Evolutionary conservation across 2,113 vertebrate species (phyloP).

Genomic region (Aphyosemion australe): DNA sequence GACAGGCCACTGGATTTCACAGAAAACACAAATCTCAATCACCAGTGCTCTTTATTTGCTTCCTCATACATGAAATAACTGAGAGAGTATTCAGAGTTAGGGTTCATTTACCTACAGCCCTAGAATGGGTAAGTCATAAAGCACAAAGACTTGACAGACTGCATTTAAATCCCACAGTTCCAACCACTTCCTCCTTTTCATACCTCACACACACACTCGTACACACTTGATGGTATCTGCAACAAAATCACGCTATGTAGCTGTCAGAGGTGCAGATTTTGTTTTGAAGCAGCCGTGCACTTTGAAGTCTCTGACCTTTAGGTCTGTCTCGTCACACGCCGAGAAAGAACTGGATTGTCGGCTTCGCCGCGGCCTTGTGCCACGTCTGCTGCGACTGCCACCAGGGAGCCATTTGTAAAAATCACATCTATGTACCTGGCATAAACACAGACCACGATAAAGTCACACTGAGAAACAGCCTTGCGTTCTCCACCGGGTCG

Average conservation of each 20-base stretch:
- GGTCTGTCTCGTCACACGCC: conserved; percentile 58
- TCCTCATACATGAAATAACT: too few relatives aligned
- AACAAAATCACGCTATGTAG: conserved; percentile 38
- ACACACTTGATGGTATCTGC: conserved; percentile 15
- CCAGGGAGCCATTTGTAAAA: conserved; percentile 22
- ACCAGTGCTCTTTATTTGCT: too few relatives aligned
- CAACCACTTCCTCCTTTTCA: conserved; percentile 8
- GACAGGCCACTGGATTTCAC: conserved; percentile 42
- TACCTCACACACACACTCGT: conserved; percentile 14
- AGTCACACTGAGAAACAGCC: background rate
- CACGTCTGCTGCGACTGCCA: conserved; percentile 49
- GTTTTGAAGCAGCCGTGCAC: conserved; percentile 60
- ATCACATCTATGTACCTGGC: conserved; percentile 44
- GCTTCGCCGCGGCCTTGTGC: conserved; percentile 58
- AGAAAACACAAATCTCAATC: background rate
- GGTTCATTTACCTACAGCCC: conserved; percentile 18
- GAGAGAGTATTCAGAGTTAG: too few relatives aligned
- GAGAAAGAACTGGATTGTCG: conserved; percentile 70
- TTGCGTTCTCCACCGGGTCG: background rate
- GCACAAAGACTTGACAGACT: conserved; percentile 23
- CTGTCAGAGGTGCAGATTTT: conserved; percentile 51
- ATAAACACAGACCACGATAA: conserved; percentile 15
- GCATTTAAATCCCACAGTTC: too few relatives aligned
- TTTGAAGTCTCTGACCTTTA: conserved; percentile 77
- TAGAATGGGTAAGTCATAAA: conserved; percentile 22